Conservation (phyloP, 2,113 vertebrate genomes). For the Antigone vipio region DNA sequence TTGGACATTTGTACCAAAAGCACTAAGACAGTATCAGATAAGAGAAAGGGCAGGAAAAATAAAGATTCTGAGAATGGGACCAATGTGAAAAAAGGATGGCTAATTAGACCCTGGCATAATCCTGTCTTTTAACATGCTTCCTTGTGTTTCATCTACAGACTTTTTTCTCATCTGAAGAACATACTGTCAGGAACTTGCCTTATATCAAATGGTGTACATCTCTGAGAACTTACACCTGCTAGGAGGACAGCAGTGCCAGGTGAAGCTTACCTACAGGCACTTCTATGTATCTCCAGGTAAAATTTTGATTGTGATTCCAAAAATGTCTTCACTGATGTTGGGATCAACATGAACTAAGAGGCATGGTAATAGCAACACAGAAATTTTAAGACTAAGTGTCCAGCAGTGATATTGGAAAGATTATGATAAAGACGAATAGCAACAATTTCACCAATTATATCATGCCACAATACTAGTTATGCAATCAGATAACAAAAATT, state of each 20-base stretch:
- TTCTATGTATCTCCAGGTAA: neutral
- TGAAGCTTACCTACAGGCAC: neutral
- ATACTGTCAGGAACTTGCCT: neutral
- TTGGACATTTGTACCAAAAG: constrained; percentile 50
- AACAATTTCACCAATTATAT: neutral
- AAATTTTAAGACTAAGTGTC: neutral
- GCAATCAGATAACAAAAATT: neutral
- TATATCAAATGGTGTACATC: neutral
- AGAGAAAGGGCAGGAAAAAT: constrained; percentile 66
- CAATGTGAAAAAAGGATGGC: neutral
- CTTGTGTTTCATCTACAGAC: neutral
- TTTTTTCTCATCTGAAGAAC: neutral
- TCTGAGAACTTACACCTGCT: neutral
- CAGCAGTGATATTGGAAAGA: constrained; percentile 1
- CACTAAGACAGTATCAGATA: constrained; percentile 58
- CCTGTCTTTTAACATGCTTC: neutral
- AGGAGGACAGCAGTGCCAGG: neutral
- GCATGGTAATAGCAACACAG: constrained; percentile 2
- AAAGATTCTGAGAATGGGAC: constrained; percentile 47
- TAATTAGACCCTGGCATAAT: neutral
- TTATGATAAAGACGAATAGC: neutral
- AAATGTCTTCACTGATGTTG: neutral
- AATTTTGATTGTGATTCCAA: neutral
- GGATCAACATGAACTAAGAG: neutral
- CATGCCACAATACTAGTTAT: neutral